A percentile compares a stretch with the other conserved stretches of the same genome.
phyloP scores from a whole-genome alignment of 2,113 vertebrate species.

The Ophiodon elongatus region DNA sequence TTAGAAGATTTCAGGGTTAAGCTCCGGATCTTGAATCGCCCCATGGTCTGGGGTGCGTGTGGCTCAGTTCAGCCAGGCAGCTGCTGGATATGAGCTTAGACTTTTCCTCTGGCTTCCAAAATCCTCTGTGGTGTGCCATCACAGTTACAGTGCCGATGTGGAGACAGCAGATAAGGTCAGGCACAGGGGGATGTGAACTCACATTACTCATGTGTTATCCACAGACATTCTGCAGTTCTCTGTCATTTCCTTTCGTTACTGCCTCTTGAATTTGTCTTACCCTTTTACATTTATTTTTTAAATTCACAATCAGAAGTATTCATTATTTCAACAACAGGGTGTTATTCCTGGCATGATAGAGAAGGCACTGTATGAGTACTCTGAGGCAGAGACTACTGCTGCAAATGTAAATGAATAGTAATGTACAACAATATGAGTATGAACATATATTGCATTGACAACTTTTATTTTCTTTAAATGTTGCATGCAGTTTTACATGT shows the following conservation, averaged over 20 bases:
- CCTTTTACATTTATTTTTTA: not conserved
- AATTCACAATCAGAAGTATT: constrained; percentile 29
- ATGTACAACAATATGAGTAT: not conserved
- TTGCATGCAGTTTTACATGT: not conserved
- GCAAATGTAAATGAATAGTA: not conserved
- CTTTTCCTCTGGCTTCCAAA: constrained; percentile 8
- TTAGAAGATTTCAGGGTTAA: not conserved
- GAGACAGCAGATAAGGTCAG: constrained; percentile 5
- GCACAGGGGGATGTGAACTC: constrained; percentile 10
- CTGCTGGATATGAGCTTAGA: constrained; percentile 19
- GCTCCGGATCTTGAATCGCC: not conserved
- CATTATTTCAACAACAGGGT: constrained; percentile 4
- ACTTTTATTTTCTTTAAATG: not conserved
- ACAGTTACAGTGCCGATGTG: not conserved
- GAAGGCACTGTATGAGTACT: not conserved
- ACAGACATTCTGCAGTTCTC: constrained; percentile 5
- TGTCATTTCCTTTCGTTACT: not conserved
- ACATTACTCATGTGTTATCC: not conserved
- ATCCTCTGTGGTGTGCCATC: constrained; percentile 18
- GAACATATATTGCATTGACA: not conserved
- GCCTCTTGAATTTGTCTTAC: not conserved
- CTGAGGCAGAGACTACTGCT: not conserved
- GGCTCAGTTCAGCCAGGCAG: constrained; percentile 25
- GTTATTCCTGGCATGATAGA: not conserved
- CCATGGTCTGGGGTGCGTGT: not conserved